Percentiles rank a stretch among this genome's conserved stretches.
Conservation (phyloP, 2,113 vertebrate genomes). For the Patagioenas fasciata region DNA sequence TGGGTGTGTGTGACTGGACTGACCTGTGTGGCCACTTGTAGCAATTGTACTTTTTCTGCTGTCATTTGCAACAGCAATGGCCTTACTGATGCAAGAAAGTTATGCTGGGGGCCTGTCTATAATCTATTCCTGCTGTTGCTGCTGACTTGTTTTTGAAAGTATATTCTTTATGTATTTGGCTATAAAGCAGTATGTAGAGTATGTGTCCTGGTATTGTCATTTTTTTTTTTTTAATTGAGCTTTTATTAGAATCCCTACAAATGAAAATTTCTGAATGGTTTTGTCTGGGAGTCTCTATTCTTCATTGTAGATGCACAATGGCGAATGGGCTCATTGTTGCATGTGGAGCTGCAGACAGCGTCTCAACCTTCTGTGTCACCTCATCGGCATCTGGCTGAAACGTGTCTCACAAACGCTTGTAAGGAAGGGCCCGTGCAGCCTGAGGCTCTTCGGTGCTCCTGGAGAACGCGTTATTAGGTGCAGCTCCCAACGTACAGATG, state of each 20-base stretch:
- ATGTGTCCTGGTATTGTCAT: rapidly evolving
- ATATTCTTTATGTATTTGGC: rapidly evolving
- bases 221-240: too few species aligned
- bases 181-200: neutral
- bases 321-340: rapidly evolving
- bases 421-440: neutral
- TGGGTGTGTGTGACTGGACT: neutral
- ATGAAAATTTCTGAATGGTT: neutral
- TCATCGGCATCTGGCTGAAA: neutral
- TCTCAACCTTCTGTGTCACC: neutral
- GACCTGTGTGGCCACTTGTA: neutral
- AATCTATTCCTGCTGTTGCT: neutral
- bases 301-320: too few species aligned
- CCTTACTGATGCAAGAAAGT: neutral
- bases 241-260: neutral
- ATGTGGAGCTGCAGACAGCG: neutral
- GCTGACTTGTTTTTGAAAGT: neutral
- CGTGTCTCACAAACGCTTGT: rapidly evolving
- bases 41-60: neutral
- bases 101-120: neutral
- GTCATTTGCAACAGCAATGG: rapidly evolving
- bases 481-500: rapidly evolving
- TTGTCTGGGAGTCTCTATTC: neutral
- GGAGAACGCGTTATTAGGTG: rapidly evolving
- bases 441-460: rapidly evolving